Evolutionary conservation across 2,888 invertebrate species (phyloP).

Genomic region (Conops quadrifasciatus): DNA sequence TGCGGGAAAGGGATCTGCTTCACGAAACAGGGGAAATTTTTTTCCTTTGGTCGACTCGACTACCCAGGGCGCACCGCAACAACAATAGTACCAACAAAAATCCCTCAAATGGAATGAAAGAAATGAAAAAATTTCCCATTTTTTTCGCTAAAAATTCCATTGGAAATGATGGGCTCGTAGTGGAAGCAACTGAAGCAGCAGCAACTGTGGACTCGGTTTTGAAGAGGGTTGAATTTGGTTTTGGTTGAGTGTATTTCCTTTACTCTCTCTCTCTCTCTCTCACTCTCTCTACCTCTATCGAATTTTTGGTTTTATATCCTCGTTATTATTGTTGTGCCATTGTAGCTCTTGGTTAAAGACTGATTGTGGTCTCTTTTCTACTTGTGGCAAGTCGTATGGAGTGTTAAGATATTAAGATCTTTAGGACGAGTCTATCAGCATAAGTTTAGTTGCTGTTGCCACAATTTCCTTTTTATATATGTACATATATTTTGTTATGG

Average conservation of each 20-base stretch:
- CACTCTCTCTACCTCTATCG: no score
- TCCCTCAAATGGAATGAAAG: constrained; percentile 22
- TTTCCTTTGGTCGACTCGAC: constrained; percentile 57
- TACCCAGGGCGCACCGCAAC: constrained; percentile 50
- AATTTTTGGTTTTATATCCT: not conserved
- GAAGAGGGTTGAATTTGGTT: constrained; percentile 38
- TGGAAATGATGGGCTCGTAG: constrained; percentile 34
- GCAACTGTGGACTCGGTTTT: not conserved
- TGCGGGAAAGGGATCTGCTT: constrained; percentile 17
- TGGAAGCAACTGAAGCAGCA: not conserved
- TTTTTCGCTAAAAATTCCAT: constrained; percentile 37
- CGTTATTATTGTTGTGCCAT: not conserved
- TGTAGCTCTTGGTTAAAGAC: constrained; percentile 17
- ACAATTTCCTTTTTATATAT: constrained; percentile 11
- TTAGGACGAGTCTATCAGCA: not conserved
- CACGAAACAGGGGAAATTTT: constrained; percentile 36
- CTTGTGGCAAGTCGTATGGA: constrained; percentile 3
- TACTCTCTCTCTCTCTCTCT: no score
- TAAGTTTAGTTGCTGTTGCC: not conserved
- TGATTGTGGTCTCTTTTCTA: constrained; percentile 40
- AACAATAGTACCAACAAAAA: no score
- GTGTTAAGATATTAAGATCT: no score
- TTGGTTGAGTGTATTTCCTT: not conserved
- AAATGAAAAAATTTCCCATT: constrained; percentile 40
- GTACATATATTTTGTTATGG: constrained; percentile 20